These are phyloP conservation scores for Amniataba percoides DNA, from an alignment of 2,797 vertebrate genomes.

Conservation along the genomic window DNA sequence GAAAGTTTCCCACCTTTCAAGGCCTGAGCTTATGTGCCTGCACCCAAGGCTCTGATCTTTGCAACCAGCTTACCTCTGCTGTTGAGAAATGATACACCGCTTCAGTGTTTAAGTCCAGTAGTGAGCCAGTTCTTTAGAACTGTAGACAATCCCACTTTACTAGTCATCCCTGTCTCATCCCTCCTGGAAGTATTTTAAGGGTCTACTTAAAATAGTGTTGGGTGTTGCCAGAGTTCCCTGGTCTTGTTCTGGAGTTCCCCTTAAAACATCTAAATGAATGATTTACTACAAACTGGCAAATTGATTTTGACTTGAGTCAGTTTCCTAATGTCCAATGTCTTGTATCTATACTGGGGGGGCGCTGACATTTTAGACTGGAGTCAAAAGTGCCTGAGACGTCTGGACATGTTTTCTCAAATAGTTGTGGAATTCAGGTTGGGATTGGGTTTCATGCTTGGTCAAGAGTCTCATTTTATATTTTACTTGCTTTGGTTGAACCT, in stretches of 20 bases:
- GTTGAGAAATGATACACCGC: slow-evolving; percentile 47
- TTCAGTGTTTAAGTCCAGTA: slow-evolving; percentile 47
- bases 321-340: slow-evolving; percentile 10
- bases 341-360: slow-evolving; percentile 4
- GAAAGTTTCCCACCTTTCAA: slow-evolving; percentile 69
- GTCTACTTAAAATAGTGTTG: neutral
- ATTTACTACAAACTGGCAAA: no score
- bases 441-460: slow-evolving; percentile 30
- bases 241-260: neutral
- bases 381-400: slow-evolving; percentile 21
- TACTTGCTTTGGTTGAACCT: slow-evolving; percentile 9
- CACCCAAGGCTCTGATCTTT: slow-evolving; percentile 61
- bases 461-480: slow-evolving; percentile 24
- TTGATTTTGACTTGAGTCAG: neutral
- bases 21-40: slow-evolving; percentile 36
- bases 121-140: slow-evolving; percentile 36
- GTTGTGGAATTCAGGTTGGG: slow-evolving; percentile 20
- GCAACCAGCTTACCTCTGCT: slow-evolving; percentile 50
- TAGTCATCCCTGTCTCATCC: slow-evolving; percentile 27
- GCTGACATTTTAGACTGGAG: slow-evolving; percentile 45
- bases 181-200: slow-evolving; percentile 4
- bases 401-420: slow-evolving; percentile 44
- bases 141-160: slow-evolving; percentile 7
- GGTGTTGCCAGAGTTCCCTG: slow-evolving; percentile 7
- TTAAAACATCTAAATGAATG: neutral